phyloP scores from a whole-genome alignment of 92 coral and sea anemone species.

The Meandrina meandrites region DNA sequence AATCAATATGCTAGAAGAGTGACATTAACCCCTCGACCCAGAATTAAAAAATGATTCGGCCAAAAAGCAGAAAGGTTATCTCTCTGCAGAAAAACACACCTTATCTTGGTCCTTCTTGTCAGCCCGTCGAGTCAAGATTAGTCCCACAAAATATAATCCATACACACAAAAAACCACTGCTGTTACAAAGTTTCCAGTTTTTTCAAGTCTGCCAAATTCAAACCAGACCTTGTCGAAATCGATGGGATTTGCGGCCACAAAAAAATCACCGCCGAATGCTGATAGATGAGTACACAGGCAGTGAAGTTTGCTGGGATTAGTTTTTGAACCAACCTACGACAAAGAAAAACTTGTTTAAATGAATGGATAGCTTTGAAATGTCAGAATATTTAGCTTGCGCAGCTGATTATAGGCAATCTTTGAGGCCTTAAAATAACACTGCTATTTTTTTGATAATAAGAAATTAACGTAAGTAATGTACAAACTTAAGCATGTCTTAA shows the following conservation, averaged over 20 bases:
- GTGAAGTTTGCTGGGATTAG: neutral
- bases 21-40: too few relatives aligned
- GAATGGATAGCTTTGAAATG: too few relatives aligned
- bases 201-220: constrained; percentile 48
- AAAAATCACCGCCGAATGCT: constrained; percentile 48
- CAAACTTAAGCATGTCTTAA: too few relatives aligned
- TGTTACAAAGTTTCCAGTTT: constrained; percentile 71
- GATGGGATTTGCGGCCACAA: constrained; percentile 23
- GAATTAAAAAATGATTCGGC: too few relatives aligned
- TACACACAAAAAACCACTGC: neutral
- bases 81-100: neutral
- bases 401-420: too few relatives aligned
- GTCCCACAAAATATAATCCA: neutral
- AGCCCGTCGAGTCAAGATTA: neutral
- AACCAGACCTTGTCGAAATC: constrained; percentile 5
- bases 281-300: constrained; percentile 18
- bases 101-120: neutral
- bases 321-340: constrained; percentile 4
- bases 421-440: too few relatives aligned
- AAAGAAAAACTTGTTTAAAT: neutral
- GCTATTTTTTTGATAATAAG: too few relatives aligned
- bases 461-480: too few relatives aligned
- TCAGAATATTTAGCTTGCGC: too few relatives aligned
- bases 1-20: too few relatives aligned
- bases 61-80: too few relatives aligned